A percentile compares a stretch with the other conserved stretches of the same genome.
phyloP scores from a whole-genome alignment of 2,113 vertebrate species.

The Protobothrops flavoviridis region DNA sequence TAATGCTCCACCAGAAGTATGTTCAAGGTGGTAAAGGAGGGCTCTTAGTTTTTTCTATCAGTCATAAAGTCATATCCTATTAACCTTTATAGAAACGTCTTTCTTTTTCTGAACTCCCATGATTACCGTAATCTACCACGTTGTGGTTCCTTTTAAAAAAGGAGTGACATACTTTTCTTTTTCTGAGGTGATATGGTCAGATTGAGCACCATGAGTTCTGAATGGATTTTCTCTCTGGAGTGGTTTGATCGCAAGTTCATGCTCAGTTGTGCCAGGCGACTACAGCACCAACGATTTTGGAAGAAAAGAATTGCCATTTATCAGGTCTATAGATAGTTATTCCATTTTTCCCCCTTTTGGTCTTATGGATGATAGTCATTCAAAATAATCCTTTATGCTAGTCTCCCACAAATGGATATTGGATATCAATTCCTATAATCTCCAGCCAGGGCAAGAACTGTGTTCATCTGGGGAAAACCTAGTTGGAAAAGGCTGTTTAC shows the following conservation, averaged over 20 bases:
- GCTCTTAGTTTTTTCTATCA: background rate
- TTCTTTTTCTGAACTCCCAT: background rate
- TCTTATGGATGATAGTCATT: background rate
- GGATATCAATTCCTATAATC: background rate
- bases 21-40: conserved; percentile 12
- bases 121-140: background rate
- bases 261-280: background rate
- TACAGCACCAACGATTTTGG: background rate
- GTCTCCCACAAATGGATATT: background rate
- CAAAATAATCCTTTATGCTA: background rate
- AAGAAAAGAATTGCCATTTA: background rate
- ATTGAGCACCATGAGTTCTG: background rate
- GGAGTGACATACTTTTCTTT: background rate
- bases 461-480: background rate
- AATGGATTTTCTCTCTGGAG: background rate
- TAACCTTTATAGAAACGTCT: conserved; percentile 6
- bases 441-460: background rate
- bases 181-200: background rate
- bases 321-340: no score
- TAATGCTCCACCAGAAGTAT: background rate
- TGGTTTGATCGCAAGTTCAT: background rate
- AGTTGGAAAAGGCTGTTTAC: background rate
- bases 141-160: background rate
- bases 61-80: conserved; percentile 10
- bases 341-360: background rate